These are phyloP conservation scores for Microcebus ravelobensis DNA, from an alignment of 2,113 vertebrate genomes.

Conservation along the genomic window DNA sequence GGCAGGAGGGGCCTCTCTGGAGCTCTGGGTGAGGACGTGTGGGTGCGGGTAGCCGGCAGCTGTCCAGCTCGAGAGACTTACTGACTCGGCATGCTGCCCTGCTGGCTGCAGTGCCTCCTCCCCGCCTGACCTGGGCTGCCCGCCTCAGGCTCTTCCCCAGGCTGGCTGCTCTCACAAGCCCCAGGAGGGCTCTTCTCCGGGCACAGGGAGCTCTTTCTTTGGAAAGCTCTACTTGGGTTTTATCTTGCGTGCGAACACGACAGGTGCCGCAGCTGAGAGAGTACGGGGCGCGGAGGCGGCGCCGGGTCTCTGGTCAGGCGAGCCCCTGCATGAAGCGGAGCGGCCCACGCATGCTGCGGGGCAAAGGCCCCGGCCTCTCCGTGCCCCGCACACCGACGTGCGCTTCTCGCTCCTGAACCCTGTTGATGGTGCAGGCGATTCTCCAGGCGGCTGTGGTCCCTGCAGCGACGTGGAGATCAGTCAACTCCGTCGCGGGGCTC, in stretches of 20 bases:
- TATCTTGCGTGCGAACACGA: not conserved
- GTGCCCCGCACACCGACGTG: no score
- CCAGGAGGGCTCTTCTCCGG: not conserved
- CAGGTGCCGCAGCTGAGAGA: not conserved
- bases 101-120: no score
- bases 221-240: not conserved
- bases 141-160: not conserved
- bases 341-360: not conserved
- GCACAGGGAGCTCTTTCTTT: not conserved
- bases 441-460: not conserved
- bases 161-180: not conserved
- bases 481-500: not conserved
- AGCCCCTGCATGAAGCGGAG: not conserved
- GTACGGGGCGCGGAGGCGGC: not conserved
- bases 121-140: not conserved
- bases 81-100: not conserved
- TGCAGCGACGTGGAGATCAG: accelerated
- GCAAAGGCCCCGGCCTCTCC: not conserved
- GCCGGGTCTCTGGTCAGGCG: not conserved
- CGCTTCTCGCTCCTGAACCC: not conserved
- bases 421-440: not conserved
- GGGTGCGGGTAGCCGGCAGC: not conserved
- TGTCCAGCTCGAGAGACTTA: not conserved
- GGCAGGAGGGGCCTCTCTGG: not conserved
- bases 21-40: not conserved